phyloP scores from a whole-genome alignment of 2,797 vertebrate species.

The Anableps anableps region DNA sequence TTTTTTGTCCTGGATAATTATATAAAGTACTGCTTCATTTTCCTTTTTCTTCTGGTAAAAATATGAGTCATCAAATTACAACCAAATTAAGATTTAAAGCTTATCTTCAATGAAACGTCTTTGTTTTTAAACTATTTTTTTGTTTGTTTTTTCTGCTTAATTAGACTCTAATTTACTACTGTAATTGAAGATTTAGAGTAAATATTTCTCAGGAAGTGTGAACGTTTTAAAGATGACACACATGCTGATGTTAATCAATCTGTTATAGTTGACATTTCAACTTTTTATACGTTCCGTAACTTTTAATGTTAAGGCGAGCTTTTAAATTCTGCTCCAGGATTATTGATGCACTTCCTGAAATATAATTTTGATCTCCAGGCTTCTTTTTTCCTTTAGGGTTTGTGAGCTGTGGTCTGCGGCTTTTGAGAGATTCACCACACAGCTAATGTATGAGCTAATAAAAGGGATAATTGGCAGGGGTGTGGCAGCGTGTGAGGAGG shows the following conservation, averaged over 20 bases:
- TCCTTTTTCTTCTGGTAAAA: neutral
- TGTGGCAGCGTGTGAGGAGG: slow-evolving; percentile 9
- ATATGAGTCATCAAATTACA: neutral
- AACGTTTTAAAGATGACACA: neutral
- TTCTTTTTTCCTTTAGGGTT: slow-evolving; percentile 42
- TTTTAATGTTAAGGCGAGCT: neutral
- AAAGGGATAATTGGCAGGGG: slow-evolving; percentile 17
- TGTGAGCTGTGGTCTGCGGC: slow-evolving; percentile 54
- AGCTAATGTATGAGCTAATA: slow-evolving; percentile 13
- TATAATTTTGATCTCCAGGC: slow-evolving; percentile 12
- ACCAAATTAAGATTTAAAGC: neutral
- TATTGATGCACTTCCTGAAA: slow-evolving; percentile 12
- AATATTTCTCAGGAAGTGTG: neutral
- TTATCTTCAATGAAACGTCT: neutral
- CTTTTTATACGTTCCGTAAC: neutral
- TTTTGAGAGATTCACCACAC: slow-evolving; percentile 24
- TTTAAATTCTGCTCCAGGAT: slow-evolving; percentile 10
- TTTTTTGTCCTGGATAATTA: neutral
- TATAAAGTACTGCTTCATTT: neutral
- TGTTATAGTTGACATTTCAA: neutral
- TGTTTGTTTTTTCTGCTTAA: neutral
- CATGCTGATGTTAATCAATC: neutral
- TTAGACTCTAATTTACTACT: neutral
- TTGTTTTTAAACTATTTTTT: neutral
- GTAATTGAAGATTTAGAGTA: no score